Evolutionary conservation across 1,140 invertebrate genomes (phyloP).

Genomic region (Ceratosolen fusciceps): DNA sequence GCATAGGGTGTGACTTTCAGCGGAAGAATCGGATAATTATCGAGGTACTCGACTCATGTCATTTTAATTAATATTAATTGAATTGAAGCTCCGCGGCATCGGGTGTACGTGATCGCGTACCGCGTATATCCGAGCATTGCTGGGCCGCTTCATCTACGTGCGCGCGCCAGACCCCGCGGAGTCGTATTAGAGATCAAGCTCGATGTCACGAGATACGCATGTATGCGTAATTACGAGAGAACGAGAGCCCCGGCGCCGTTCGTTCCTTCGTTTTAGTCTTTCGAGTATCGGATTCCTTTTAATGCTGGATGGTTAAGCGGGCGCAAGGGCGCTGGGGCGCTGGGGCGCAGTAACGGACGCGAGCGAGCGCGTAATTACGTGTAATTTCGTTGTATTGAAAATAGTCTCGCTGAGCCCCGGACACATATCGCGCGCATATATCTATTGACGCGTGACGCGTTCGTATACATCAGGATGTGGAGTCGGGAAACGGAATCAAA

Average conservation of each 20-base stretch:
- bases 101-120: no score
- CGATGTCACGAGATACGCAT: constrained; percentile 54
- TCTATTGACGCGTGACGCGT: not conserved
- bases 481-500: constrained; percentile 3
- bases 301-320: constrained; percentile 55
- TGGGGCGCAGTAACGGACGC: no score
- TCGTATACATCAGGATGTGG: not conserved
- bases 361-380: constrained; percentile 57
- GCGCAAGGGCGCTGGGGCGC: constrained; percentile 25
- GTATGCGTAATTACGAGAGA: constrained; percentile 58
- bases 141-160: not conserved
- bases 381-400: constrained; percentile 62
- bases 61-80: constrained; percentile 67
- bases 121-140: constrained; percentile 21
- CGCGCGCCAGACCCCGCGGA: not conserved
- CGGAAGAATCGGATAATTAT: constrained; percentile 50
- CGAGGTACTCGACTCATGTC: constrained; percentile 37
- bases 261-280: constrained; percentile 1
- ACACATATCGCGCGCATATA: not conserved
- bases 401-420: constrained; percentile 21
- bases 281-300: constrained; percentile 56
- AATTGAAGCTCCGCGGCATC: constrained; percentile 51
- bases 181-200: not conserved
- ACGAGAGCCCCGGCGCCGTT: constrained; percentile 6
- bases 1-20: constrained; percentile 25